These are phyloP conservation scores for Merluccius polli DNA, from an alignment of 2,797 vertebrate genomes.

Conservation along the genomic window DNA sequence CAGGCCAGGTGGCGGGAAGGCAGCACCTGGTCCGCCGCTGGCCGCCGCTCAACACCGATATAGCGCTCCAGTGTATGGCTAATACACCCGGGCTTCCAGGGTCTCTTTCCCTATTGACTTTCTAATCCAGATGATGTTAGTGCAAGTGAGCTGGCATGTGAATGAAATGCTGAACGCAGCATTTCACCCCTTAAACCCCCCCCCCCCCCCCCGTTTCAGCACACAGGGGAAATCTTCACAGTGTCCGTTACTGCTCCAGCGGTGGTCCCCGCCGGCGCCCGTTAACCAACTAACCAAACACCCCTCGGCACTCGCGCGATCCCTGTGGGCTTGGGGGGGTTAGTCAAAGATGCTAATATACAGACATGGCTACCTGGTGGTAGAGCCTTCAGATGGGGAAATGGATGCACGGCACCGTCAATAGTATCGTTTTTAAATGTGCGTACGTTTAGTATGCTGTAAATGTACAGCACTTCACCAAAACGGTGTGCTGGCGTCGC, in stretches of 20 bases:
- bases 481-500: not conserved
- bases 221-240: not conserved
- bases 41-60: conserved; percentile 14
- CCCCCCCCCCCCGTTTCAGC: not conserved
- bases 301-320: too few species aligned
- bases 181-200: not conserved
- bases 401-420: not conserved
- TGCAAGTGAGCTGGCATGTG: conserved; percentile 1
- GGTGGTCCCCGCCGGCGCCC: too few species aligned
- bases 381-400: not conserved
- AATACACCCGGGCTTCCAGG: conserved; percentile 26
- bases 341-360: not conserved
- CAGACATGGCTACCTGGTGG: not conserved
- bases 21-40: conserved; percentile 32
- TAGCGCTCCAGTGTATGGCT: conserved; percentile 20
- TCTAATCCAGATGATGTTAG: conserved; percentile 28
- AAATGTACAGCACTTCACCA: not conserved
- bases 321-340: not conserved
- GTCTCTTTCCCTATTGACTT: conserved; percentile 28
- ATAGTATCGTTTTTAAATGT: too few species aligned
- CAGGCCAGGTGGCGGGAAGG: conserved; percentile 24
- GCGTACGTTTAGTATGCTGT: too few species aligned
- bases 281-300: not conserved
- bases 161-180: not conserved
- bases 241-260: not conserved